Percentiles rank a stretch among this genome's conserved stretches.
Conservation (phyloP, 2,888 invertebrate species). For the Silvanus unidentatus region DNA sequence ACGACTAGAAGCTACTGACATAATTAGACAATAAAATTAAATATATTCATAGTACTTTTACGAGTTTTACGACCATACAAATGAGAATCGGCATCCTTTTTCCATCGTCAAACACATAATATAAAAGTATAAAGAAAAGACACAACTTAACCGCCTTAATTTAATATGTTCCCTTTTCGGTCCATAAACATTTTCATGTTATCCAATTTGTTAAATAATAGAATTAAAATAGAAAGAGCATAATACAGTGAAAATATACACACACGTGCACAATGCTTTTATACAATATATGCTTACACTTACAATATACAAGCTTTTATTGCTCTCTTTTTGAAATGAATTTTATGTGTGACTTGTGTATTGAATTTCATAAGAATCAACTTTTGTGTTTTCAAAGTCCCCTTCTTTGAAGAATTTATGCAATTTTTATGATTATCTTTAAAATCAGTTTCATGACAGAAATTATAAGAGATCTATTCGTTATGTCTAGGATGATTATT, state of each 20-base stretch:
- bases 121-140: too few relatives aligned
- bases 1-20: conserved; percentile 26
- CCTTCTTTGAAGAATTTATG: too few relatives aligned
- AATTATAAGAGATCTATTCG: too few relatives aligned
- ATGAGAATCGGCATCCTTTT: conserved; percentile 18
- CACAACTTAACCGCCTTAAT: conserved; percentile 13
- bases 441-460: too few relatives aligned
- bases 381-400: too few relatives aligned
- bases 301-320: conserved; percentile 22
- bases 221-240: conserved; percentile 16
- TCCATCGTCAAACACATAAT: too few relatives aligned
- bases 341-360: too few relatives aligned
- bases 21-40: conserved; percentile 27
- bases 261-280: conserved; percentile 23
- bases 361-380: too few relatives aligned
- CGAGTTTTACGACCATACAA: conserved; percentile 22
- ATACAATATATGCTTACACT: too few relatives aligned
- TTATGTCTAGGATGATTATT: too few relatives aligned
- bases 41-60: conserved; percentile 27
- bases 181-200: conserved; percentile 11
- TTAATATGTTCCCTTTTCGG: conserved; percentile 7
- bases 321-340: conserved; percentile 24
- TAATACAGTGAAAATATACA: too few relatives aligned
- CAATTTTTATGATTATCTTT: too few relatives aligned
- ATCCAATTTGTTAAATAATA: conserved; percentile 24